Conservation (phyloP, 2,113 vertebrate species). For the Hydrochoerus hydrochaeris region DNA sequence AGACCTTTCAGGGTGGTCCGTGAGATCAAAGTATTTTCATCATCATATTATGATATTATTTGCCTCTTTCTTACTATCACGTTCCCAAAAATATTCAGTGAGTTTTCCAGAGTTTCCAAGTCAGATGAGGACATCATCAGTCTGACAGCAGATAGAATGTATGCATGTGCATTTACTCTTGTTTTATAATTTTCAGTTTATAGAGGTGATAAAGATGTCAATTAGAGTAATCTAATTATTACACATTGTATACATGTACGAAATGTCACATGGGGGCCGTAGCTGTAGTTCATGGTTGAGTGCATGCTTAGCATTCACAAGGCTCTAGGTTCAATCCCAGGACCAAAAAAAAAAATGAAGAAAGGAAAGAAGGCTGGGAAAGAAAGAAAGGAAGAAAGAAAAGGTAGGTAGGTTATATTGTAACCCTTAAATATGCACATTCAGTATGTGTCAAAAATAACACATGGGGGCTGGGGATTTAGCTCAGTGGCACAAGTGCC, state of each 20-base stretch:
- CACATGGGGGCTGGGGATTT: too few species aligned
- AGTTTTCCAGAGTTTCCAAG: neutral
- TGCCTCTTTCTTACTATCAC: neutral
- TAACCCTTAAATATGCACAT: neutral
- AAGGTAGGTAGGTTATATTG: neutral
- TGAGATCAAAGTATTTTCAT: slow-evolving; percentile 24
- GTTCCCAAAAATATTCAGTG: neutral
- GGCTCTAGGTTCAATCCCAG: neutral
- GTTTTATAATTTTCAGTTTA: neutral
- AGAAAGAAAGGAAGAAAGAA: neutral
- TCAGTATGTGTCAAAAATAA: neutral
- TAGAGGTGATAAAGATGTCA: neutral
- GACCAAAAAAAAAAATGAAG: neutral
- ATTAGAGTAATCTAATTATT: neutral
- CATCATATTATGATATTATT: neutral
- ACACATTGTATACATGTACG: neutral
- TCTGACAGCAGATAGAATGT: neutral
- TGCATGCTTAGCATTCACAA: neutral
- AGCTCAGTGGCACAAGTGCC: too few species aligned
- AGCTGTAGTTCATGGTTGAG: neutral
- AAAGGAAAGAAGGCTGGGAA: neutral
- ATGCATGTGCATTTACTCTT: neutral
- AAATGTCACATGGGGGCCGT: neutral
- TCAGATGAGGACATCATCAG: neutral
- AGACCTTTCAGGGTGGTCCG: neutral